Evolutionary conservation across 2,888 invertebrate genomes (phyloP).

Genomic region (Netelia melanura): DNA sequence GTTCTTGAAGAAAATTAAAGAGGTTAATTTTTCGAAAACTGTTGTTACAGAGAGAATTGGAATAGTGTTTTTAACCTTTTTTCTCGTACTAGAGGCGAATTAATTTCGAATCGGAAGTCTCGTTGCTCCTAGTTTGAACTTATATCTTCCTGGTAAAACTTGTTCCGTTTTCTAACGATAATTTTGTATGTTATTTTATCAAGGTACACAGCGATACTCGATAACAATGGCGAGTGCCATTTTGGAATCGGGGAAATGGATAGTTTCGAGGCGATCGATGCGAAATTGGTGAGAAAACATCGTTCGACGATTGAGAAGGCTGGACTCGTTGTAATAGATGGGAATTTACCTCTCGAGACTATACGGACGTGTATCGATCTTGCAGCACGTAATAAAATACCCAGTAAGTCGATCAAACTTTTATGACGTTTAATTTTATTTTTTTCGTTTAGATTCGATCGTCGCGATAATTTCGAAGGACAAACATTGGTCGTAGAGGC

Average conservation of each 20-base stretch:
- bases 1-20: too few relatives aligned
- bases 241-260: constrained; percentile 94
- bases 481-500: background rate
- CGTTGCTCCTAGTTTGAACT: background rate
- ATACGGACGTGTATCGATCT: constrained; percentile 88
- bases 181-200: background rate
- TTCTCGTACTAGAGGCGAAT: background rate
- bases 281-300: constrained; percentile 88
- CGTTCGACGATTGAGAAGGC: constrained; percentile 87
- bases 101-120: too few relatives aligned
- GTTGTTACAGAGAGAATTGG: background rate
- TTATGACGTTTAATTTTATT: background rate
- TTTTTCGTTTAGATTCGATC: constrained; percentile 27
- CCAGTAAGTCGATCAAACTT: constrained; percentile 87
- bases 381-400: constrained; percentile 88
- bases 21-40: background rate
- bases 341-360: constrained; percentile 90
- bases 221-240: constrained; percentile 91
- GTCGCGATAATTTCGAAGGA: constrained; percentile 1
- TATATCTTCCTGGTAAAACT: background rate
- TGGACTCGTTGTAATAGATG: constrained; percentile 93
- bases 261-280: constrained; percentile 90
- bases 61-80: background rate
- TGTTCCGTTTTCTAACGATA: background rate
- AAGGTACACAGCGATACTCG: constrained; percentile 91